Conservation (phyloP, 2,113 vertebrate species). For the Corythornis vintsioides region DNA sequence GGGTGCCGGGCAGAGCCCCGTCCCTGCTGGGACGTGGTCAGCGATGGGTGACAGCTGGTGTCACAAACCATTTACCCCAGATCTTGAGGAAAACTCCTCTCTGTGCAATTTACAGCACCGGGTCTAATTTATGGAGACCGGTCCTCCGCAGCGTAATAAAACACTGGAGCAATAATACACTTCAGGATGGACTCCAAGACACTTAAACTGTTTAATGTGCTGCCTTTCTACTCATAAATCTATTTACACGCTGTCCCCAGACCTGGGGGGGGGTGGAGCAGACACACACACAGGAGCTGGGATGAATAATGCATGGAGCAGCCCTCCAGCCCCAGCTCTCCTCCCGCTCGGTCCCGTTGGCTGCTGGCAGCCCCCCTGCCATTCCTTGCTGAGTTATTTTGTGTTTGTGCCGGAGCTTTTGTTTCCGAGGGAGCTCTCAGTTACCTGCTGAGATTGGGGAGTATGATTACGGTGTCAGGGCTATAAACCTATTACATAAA, state of each 20-base stretch:
- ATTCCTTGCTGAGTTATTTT: conserved; percentile 47
- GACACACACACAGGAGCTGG: neutral
- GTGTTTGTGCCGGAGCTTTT: conserved; percentile 30
- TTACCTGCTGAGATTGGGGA: conserved; percentile 22
- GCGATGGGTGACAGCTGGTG: neutral
- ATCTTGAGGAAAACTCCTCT: neutral
- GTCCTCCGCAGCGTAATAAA: conserved; percentile 36
- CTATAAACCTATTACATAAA: conserved; percentile 46
- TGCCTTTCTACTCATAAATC: conserved; percentile 64
- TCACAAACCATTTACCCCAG: neutral
- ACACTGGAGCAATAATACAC: conserved; percentile 49
- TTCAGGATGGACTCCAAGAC: conserved; percentile 61
- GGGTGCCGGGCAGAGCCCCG: neutral
- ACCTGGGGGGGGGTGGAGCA: conserved; percentile 22
- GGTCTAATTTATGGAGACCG: conserved; percentile 37
- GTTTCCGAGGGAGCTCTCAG: neutral
- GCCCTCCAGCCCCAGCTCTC: conserved; percentile 4
- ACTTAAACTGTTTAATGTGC: conserved; percentile 55
- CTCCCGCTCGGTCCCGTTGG: neutral
- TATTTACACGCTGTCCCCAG: conserved; percentile 39
- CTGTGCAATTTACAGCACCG: neutral
- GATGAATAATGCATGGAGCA: conserved; percentile 60
- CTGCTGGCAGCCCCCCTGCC: neutral
- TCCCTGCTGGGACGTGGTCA: neutral
- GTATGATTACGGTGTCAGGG: conserved; percentile 19